These are phyloP conservation scores for Heliconius ethilla DNA, from an alignment of 2,888 invertebrate genomes.

Conservation along the genomic window DNA sequence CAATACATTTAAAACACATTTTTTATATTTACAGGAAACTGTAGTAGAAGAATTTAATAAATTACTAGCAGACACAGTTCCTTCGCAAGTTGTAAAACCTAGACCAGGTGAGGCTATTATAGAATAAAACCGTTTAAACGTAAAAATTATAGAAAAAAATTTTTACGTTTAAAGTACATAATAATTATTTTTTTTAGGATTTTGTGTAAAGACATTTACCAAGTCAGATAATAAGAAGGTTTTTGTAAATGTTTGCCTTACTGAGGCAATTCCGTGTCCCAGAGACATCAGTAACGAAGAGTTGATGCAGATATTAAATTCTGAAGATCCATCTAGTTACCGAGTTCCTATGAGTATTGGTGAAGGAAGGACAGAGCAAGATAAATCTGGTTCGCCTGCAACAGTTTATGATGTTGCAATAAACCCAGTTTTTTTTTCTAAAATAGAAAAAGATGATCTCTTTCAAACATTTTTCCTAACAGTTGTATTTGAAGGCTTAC, in stretches of 20 bases:
- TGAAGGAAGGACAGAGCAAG: slow-evolving; percentile 87
- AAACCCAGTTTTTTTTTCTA: slow-evolving; percentile 88
- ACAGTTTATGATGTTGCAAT: slow-evolving; percentile 92
- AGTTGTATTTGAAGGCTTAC: slow-evolving; percentile 87
- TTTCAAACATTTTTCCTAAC: slow-evolving; percentile 91
- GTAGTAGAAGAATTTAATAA: slow-evolving; percentile 84
- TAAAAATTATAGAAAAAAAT: no score
- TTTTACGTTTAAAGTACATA: not conserved
- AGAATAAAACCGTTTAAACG: not conserved
- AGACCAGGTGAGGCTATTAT: slow-evolving; percentile 81
- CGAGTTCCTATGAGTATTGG: slow-evolving; percentile 96
- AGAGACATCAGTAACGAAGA: slow-evolving; percentile 87
- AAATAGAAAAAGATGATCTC: slow-evolving; percentile 85
- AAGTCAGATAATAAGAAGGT: slow-evolving; percentile 86
- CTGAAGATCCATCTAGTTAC: slow-evolving; percentile 86
- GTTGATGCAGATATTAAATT: slow-evolving; percentile 85
- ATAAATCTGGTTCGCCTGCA: slow-evolving; percentile 88
- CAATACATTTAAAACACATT: no score
- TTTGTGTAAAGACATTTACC: slow-evolving; percentile 89
- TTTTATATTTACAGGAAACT: slow-evolving; percentile 68
- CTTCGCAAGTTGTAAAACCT: slow-evolving; percentile 85
- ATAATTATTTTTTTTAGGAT: slow-evolving; percentile 76
- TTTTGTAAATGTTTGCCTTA: slow-evolving; percentile 93
- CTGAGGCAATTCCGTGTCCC: slow-evolving; percentile 88
- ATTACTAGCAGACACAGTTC: slow-evolving; percentile 77